Conservation (phyloP, 1,140 invertebrate species). For the Drosophila malerkotliana region DNA sequence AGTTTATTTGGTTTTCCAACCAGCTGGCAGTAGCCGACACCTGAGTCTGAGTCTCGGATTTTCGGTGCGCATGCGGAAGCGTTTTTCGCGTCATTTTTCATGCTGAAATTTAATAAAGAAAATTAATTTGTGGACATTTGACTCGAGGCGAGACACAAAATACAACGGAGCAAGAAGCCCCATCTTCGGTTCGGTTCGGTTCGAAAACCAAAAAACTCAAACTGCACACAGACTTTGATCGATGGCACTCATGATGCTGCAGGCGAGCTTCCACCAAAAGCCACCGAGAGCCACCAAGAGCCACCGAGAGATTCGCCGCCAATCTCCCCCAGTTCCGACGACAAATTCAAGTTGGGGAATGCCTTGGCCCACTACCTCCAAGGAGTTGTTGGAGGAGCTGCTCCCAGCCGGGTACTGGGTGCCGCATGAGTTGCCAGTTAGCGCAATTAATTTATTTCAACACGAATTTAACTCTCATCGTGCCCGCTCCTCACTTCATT, state of each 20-base stretch:
- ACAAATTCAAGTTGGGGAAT: constrained; percentile 72
- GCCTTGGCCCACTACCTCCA: constrained; percentile 57
- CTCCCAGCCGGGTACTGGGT: constrained; percentile 36
- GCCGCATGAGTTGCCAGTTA: constrained; percentile 82
- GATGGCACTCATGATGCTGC: constrained; percentile 80
- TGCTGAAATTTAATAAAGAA: constrained; percentile 83
- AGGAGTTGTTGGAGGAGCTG: background rate
- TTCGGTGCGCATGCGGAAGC: constrained; percentile 75
- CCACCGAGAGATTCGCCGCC: constrained; percentile 14
- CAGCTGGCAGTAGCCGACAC: constrained; percentile 48
- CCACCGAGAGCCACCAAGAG: constrained; percentile 19
- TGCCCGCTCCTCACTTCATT: constrained; percentile 39
- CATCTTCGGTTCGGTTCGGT: constrained; percentile 13
- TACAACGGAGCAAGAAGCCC: constrained; percentile 11
- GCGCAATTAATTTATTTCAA: constrained; percentile 83
- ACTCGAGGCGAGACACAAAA: constrained; percentile 77
- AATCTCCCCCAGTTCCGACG: constrained; percentile 58
- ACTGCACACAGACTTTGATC: constrained; percentile 79
- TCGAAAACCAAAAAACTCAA: constrained; percentile 38
- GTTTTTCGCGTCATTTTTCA: constrained; percentile 82
- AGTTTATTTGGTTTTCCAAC: background rate
- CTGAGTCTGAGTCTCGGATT: constrained; percentile 68
- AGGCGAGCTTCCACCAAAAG: constrained; percentile 53
- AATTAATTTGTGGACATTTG: constrained; percentile 83
- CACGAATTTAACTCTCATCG: constrained; percentile 82